Conservation (phyloP, 2,113 vertebrate genomes). For the Microcebus tavaratra region DNA sequence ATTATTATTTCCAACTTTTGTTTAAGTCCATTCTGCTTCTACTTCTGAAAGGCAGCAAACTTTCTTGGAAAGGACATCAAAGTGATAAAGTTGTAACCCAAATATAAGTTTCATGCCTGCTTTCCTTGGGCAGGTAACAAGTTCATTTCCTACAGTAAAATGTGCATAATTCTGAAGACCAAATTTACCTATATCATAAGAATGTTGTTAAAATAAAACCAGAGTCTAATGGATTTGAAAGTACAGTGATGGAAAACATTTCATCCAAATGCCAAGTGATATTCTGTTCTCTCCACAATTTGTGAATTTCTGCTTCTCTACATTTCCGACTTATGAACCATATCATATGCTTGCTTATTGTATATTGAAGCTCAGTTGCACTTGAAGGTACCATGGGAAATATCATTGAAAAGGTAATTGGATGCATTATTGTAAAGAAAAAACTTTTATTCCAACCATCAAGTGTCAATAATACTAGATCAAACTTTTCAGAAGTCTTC, state of each 20-base stretch:
- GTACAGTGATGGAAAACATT: background rate
- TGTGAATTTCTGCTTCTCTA: background rate
- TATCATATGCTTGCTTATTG: background rate
- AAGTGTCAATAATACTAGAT: background rate
- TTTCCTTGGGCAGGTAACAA: background rate
- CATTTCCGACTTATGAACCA: slow-evolving; percentile 27
- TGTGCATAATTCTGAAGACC: background rate
- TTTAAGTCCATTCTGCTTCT: background rate
- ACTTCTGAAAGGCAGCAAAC: background rate
- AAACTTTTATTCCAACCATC: background rate
- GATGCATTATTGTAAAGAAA: background rate
- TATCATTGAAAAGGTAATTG: slow-evolving; percentile 7
- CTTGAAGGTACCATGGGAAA: background rate
- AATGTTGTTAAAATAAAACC: slow-evolving; percentile 52
- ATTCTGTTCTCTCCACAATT: background rate
- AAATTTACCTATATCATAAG: background rate
- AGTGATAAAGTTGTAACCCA: background rate
- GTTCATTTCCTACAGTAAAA: slow-evolving; percentile 10
- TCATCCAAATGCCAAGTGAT: background rate
- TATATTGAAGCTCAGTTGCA: slow-evolving; percentile 21
- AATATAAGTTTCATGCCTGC: background rate
- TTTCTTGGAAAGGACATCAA: slow-evolving; percentile 7
- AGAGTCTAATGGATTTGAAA: background rate
- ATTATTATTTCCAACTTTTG: background rate
- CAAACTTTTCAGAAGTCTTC: background rate